Conservation (phyloP, 1,140 invertebrate species). For the Neodiprion lecontei region DNA sequence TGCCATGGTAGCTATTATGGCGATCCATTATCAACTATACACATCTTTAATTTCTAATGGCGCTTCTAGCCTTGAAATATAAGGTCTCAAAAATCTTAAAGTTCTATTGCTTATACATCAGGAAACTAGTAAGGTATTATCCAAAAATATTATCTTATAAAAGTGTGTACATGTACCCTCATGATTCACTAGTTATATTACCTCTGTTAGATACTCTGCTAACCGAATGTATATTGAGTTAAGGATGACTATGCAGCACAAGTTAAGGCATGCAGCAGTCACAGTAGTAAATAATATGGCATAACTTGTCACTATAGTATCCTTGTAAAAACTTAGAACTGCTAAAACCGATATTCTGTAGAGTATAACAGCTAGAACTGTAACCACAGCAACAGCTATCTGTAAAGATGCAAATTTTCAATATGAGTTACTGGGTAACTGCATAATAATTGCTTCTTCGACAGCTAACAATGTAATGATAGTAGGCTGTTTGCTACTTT, state of each 20-base stretch:
- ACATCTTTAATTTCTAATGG: too few species aligned
- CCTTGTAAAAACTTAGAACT: constrained; percentile 67
- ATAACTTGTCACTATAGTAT: constrained; percentile 72
- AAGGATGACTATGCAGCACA: constrained; percentile 85
- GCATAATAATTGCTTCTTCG: not conserved
- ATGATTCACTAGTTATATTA: constrained; percentile 19
- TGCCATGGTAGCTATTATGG: not conserved
- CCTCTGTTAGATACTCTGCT: constrained; percentile 92
- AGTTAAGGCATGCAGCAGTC: constrained; percentile 87
- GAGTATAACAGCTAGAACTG: constrained; percentile 89
- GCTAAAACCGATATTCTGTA: constrained; percentile 90
- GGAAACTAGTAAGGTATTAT: too few species aligned
- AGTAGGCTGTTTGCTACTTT: not conserved
- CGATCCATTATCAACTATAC: too few species aligned
- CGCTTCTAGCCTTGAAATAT: too few species aligned
- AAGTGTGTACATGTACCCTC: not conserved
- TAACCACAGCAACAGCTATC: constrained; percentile 80
- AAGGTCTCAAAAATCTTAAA: too few species aligned
- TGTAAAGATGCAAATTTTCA: constrained; percentile 47
- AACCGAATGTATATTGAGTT: constrained; percentile 90
- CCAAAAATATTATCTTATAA: not conserved
- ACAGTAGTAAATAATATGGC: constrained; percentile 82
- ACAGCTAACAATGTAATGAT: constrained; percentile 10
- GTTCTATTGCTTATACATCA: too few species aligned
- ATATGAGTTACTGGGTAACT: not conserved